Percentiles rank a stretch among this genome's conserved stretches.
phyloP scores from a whole-genome alignment of 1,140 invertebrate species.

The Pogonognathellus flavescens region DNA sequence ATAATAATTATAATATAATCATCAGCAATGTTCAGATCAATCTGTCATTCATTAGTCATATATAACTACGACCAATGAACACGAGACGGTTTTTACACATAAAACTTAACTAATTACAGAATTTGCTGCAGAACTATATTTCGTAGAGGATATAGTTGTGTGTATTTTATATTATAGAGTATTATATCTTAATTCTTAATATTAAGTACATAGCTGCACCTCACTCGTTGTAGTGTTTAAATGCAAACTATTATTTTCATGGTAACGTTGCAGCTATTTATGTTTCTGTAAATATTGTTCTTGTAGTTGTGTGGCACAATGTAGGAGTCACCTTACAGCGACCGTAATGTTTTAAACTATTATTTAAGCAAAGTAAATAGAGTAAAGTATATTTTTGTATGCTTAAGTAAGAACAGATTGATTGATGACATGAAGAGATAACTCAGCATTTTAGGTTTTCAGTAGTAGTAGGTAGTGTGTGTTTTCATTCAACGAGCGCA shows the following conservation, averaged over 20 bases:
- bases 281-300: not conserved
- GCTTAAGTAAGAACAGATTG: conserved; percentile 36
- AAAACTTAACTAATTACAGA: too few relatives aligned
- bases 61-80: conserved; percentile 50
- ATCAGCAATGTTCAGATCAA: conserved; percentile 53
- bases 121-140: too few relatives aligned
- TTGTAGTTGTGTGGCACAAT: not conserved
- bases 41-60: conserved; percentile 25
- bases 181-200: too few relatives aligned
- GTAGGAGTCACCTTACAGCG: not conserved
- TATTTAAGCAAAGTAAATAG: not conserved
- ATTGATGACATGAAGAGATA: conserved; percentile 49
- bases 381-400: conserved; percentile 14
- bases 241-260: too few relatives aligned
- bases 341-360: not conserved
- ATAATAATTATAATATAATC: conserved; percentile 32
- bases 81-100: conserved; percentile 4
- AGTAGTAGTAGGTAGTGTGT: not conserved
- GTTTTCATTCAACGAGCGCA: conserved; percentile 48
- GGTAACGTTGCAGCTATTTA: conserved; percentile 2
- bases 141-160: too few relatives aligned
- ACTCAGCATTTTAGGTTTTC: conserved; percentile 65
- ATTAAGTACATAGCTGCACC: too few relatives aligned
- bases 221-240: too few relatives aligned
- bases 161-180: too few relatives aligned